Base-by-base conservation (phyloP, 2,113 vertebrate genomes). In the Hippolais icterina region DNA sequence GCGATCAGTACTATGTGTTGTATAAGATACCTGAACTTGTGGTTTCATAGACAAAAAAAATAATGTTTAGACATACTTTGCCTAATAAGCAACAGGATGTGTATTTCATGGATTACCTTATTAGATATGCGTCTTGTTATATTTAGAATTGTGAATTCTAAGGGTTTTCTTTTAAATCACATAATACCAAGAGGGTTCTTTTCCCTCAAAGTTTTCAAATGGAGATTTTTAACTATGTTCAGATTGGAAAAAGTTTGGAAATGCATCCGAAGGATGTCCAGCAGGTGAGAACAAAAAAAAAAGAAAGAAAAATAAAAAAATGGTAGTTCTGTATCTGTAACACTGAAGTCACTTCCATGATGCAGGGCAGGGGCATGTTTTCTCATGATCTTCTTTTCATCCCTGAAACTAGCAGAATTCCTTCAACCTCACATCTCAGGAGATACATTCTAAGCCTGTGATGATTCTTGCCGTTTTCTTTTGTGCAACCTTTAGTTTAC, bases 291-390 rank as follows among this genome's bases (percentile, higher is more conserved):
- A 56, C 14, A 74, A 80, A 33, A 31, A 39, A 37, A 39, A 39
- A 22, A 35, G 9, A 53, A 84, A 20, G 41, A n/a, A 59, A 3
- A 12, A 15, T 28, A 3, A 74, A 35, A 60, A 17, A 29, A 21
- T 44, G 5, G 4, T 83, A 17, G 8, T 10, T 53, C 33, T 61
- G 2, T 47, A 22, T 60, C 31, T 81, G 1, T 78, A 70, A 29
- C 16, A 42, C 18, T 66, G 29, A 78, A 89, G 21, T 61, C 23
- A 82, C 5, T 65, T 87, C 11, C 10, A 9, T 29, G 15, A 25
- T 46, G 20, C 28, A 12, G 0, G 1, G 24, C 0, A 1, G 25
- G 5, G 10, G 5, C 31, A 49, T 64, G 12, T 81, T 81, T 85
- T 70, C 25, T 84, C 31, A 21, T 68, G 33, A 27, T 60, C 18